These are phyloP conservation scores for Melanargia galathea DNA, from an alignment of 2,888 invertebrate genomes.

Conservation along the genomic window DNA sequence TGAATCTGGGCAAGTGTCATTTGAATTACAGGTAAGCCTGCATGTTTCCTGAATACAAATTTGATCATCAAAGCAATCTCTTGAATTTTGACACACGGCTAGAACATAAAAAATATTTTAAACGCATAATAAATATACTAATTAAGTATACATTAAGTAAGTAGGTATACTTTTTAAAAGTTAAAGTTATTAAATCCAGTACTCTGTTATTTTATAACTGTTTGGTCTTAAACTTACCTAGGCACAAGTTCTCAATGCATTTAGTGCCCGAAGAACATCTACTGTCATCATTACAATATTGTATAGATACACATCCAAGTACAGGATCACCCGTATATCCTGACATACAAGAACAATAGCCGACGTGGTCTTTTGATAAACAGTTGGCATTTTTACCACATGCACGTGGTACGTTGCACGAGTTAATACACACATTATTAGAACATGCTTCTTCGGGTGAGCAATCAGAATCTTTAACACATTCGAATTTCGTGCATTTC, in stretches of 20 bases:
- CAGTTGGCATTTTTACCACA: constrained; percentile 92
- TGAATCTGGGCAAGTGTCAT: constrained; percentile 91
- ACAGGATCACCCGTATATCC: constrained; percentile 94
- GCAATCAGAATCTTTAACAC: constrained; percentile 90
- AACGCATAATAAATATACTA: not conserved
- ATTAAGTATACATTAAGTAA: not conserved
- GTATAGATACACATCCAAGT: constrained; percentile 91
- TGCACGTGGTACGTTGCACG: constrained; percentile 90
- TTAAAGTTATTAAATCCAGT: too few species aligned
- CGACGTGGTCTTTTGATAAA: constrained; percentile 88
- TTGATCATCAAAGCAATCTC: constrained; percentile 93
- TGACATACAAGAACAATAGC: constrained; percentile 90
- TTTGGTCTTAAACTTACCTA: constrained; percentile 74
- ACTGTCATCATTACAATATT: constrained; percentile 90
- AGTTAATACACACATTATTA: constrained; percentile 90
- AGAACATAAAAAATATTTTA: constrained; percentile 35
- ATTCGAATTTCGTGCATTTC: constrained; percentile 89
- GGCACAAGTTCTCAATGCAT: constrained; percentile 91
- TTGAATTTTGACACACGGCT: constrained; percentile 89
- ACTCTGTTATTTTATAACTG: not conserved
- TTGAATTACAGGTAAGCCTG: constrained; percentile 90
- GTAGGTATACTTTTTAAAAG: too few species aligned
- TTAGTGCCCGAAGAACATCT: constrained; percentile 93
- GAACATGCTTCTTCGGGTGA: constrained; percentile 87
- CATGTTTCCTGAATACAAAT: constrained; percentile 93